Percentiles rank a stretch among this genome's conserved stretches.
phyloP scores from a whole-genome alignment of 92 coral and sea anemone species.

The Siderastrea radians region DNA sequence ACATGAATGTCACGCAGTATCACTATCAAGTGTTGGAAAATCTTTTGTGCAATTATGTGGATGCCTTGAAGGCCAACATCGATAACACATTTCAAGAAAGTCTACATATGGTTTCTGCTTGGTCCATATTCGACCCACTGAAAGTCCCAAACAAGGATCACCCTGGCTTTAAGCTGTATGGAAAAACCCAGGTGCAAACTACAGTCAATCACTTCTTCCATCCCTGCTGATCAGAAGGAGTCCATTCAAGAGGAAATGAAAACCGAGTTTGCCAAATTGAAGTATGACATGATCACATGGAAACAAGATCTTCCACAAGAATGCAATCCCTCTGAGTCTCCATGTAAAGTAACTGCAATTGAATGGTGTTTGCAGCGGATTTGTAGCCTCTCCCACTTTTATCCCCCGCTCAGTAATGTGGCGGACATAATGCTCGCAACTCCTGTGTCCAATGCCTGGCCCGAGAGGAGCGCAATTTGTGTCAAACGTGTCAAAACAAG shows the following conservation, averaged over 20 bases:
- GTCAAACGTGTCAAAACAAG: conserved; percentile 34
- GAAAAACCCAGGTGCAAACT: conserved; percentile 6
- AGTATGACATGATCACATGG: conserved; percentile 47
- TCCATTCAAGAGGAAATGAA: conserved; percentile 36
- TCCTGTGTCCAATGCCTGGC: conserved; percentile 42
- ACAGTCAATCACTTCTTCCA: neutral
- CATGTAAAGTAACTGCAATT: conserved; percentile 41
- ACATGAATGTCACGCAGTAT: conserved; percentile 21
- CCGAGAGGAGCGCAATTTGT: conserved; percentile 44
- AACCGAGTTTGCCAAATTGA: conserved; percentile 44
- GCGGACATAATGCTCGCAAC: conserved; percentile 48
- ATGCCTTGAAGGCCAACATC: conserved; percentile 41
- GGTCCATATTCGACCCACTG: conserved; percentile 30
- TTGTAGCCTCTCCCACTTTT: conserved; percentile 35
- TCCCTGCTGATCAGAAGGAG: conserved; percentile 13
- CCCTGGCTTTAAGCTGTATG: conserved; percentile 31
- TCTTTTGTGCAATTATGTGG: conserved; percentile 42
- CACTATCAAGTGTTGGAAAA: conserved; percentile 20
- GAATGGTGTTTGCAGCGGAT: conserved; percentile 35
- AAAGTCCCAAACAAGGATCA: conserved; percentile 45
- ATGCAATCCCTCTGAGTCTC: conserved; percentile 39
- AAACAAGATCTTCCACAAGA: conserved; percentile 42
- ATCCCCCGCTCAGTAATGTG: conserved; percentile 25
- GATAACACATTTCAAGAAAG: conserved; percentile 29
- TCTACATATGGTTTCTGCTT: conserved; percentile 39